phyloP scores from a whole-genome alignment of 2,113 vertebrate species.

The Amphilophus citrinellus region DNA sequence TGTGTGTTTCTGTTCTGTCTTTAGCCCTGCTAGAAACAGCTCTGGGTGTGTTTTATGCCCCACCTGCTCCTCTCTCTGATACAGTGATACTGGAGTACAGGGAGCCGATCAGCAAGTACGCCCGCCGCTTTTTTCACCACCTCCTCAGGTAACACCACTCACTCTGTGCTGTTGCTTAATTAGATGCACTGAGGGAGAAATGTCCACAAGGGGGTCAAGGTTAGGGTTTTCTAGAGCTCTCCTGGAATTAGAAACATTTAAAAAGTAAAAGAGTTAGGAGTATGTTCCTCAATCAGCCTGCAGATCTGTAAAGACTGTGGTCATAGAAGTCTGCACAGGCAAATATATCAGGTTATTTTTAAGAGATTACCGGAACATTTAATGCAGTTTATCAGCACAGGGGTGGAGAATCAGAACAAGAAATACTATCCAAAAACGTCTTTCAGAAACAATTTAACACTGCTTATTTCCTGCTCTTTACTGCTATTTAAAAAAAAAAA shows the following conservation, averaged over 20 bases:
- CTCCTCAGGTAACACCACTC: constrained; percentile 91
- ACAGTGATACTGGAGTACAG: constrained; percentile 88
- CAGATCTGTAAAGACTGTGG: background rate
- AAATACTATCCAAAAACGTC: constrained; percentile 5
- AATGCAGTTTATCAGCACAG: background rate
- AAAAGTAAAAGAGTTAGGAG: background rate
- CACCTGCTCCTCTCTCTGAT: constrained; percentile 88
- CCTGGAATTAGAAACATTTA: background rate
- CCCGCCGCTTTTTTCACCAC: constrained; percentile 97
- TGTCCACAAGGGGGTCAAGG: constrained; percentile 2
- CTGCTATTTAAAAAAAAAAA: constrained; percentile 38
- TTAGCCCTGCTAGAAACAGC: constrained; percentile 93
- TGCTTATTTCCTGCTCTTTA: constrained; percentile 25
- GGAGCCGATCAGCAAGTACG: constrained; percentile 91
- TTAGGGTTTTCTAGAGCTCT: background rate
- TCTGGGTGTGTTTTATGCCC: constrained; percentile 93
- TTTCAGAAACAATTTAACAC: constrained; percentile 42
- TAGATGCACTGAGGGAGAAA: constrained; percentile 14
- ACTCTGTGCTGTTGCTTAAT: constrained; percentile 28
- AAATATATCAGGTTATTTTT: constrained; percentile 24
- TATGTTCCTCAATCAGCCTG: background rate
- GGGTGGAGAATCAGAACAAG: constrained; percentile 20
- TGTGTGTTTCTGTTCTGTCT: constrained; percentile 23
- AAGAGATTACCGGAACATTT: constrained; percentile 18
- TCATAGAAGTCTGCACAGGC: background rate